Evolutionary conservation across 2,888 invertebrate genomes (phyloP), one percentile per base, ranked within the genome.

Genomic region (Drosophila emarginata): DNA sequence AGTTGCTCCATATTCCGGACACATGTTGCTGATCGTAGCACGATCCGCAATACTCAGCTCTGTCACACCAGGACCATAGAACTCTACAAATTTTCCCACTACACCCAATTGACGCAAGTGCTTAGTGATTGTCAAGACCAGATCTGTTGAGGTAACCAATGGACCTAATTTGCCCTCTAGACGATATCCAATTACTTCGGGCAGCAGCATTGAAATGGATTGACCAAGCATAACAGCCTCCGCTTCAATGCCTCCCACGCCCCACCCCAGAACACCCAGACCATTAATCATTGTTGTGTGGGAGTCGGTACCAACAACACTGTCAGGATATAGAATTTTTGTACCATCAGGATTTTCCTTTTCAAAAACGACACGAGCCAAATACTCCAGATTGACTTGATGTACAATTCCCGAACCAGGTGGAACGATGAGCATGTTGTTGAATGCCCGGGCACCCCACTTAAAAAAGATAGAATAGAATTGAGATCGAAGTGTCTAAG

Each of bases 241-340:
- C 0, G 99, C 99, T 93, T 99, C 99, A 79, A 99, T 99, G 61
- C 97, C 97, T 50, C 97, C 97, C 14, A 97, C 97, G 72, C 98
- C 98, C 99, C 99, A 99, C 1, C 99, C 99, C 4, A 99, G 94
- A 1, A 99, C 96, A 0, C 99, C 99, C 2, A 99, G 94, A 0
- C 99, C 99, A 90, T 98, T 98, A 76, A 99, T 98, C 99, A 99
- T 99, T 12, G 99, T 99, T 1, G 99, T 99, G 89, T 99, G 99
- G 0, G 98, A 98, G 93, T 99, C 99, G 0, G 99, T 99, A 7
- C 99, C 99, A 50, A 99, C 99, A 73, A 98, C 95, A 7, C 96
- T 96, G 91, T 98, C 98, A 0, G 98, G 98, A 89, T 97, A 95
- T 1, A 98, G 92, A 0, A 95, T 85, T 57, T 93, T 91, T 36